phyloP scores from a whole-genome alignment of 2,888 invertebrate species.

The Stomorhina lunata region DNA sequence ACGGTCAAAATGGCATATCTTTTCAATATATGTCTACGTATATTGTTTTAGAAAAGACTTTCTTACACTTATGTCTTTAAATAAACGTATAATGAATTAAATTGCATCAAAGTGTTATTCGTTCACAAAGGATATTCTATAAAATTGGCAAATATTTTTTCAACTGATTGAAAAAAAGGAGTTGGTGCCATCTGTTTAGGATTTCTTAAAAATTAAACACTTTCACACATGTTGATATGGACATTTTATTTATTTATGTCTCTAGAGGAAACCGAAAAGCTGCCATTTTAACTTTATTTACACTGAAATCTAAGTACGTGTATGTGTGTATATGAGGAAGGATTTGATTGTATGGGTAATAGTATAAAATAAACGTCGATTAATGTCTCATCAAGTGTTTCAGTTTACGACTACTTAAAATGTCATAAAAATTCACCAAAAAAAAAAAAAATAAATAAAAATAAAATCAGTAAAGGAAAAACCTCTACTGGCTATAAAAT shows the following conservation, averaged over 20 bases:
- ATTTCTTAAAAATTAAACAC: conserved; percentile 12
- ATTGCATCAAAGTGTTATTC: not conserved
- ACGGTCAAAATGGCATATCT: too few species aligned
- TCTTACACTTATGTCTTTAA: too few species aligned
- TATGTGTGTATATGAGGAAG: not conserved
- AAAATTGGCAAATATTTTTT: conserved; percentile 39
- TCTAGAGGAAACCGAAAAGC: conserved; percentile 39
- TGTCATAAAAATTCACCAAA: conserved; percentile 73
- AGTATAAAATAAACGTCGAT: conserved; percentile 72
- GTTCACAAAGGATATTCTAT: too few species aligned
- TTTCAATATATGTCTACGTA: too few species aligned
- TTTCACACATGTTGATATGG: conserved; percentile 31
- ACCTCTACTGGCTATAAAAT: conserved; percentile 31
- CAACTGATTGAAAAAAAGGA: conserved; percentile 48
- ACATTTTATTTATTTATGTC: conserved; percentile 20
- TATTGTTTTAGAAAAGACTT: too few species aligned
- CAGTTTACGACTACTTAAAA: conserved; percentile 79
- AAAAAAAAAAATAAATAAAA: conserved; percentile 50
- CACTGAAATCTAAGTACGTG: not conserved
- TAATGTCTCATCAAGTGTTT: conserved; percentile 78
- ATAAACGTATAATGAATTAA: too few species aligned
- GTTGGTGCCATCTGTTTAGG: conserved; percentile 38
- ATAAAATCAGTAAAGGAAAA: not conserved
- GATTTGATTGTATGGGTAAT: conserved; percentile 20
- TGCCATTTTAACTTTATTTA: conserved; percentile 59